phyloP scores from a whole-genome alignment of 2,888 invertebrate genomes.

The Steinernema scapterisci region DNA sequence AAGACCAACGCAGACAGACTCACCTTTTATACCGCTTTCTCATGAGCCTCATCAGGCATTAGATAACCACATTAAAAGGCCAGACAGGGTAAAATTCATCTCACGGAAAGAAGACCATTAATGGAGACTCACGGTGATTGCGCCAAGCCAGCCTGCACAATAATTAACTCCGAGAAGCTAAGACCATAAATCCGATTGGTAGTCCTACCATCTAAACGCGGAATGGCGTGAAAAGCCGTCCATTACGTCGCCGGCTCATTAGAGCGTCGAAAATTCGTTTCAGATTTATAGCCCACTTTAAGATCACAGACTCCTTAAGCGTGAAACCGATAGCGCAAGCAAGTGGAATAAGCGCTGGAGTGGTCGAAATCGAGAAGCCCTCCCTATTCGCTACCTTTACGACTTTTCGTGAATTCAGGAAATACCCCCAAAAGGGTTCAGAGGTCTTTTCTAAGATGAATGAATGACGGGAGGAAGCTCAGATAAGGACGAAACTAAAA shows the following conservation, averaged over 20 bases:
- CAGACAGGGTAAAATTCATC: background rate
- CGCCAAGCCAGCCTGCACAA: background rate
- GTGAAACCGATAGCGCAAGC: background rate
- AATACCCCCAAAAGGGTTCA: background rate
- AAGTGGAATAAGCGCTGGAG: background rate
- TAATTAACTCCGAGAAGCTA: background rate
- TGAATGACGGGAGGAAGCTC: background rate
- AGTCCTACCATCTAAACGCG: background rate
- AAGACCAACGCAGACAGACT: no score
- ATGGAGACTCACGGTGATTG: background rate
- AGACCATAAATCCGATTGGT: background rate
- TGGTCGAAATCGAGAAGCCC: background rate
- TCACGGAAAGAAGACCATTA: background rate
- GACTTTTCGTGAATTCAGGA: background rate
- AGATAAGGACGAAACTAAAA: no score
- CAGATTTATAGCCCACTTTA: conserved; percentile 3
- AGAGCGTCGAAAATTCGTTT: background rate
- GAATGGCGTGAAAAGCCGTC: conserved; percentile 26
- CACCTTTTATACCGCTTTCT: no score
- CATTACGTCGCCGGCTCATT: background rate
- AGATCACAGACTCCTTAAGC: background rate
- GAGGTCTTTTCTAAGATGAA: background rate
- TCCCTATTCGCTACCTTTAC: no score
- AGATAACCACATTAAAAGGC: no score
- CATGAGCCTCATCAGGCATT: no score